Evolutionary conservation across 2,797 vertebrate species (phyloP).

Genomic region (Hippopotamyrus pictus): DNA sequence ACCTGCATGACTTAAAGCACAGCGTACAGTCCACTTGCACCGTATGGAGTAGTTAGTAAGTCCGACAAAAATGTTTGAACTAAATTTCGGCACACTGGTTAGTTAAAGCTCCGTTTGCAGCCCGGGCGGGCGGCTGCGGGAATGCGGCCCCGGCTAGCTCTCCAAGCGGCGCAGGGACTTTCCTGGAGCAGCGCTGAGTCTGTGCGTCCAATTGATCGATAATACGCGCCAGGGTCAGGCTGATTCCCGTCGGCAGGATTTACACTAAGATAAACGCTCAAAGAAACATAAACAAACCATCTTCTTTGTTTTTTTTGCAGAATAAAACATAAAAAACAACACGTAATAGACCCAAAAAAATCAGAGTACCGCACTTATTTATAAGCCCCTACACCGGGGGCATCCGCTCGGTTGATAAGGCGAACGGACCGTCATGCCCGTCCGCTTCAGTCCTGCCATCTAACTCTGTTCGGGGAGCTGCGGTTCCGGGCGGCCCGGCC

Average conservation of each 20-base stretch:
- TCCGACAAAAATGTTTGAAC: not conserved
- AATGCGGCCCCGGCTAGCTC: not conserved
- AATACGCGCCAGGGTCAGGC: not conserved
- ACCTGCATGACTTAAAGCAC: not conserved
- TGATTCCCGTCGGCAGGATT: not conserved
- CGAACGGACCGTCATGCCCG: not conserved
- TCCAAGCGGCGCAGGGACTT: not conserved
- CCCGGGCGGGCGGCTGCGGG: not conserved
- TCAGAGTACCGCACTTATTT: not conserved
- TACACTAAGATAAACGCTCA: not conserved
- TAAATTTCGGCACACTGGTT: not conserved
- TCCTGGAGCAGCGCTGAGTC: not conserved
- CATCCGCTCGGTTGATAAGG: not conserved
- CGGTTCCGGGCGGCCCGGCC: slow-evolving; percentile 29
- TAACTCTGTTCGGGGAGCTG: not conserved
- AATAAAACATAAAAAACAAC: not conserved
- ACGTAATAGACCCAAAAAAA: not conserved
- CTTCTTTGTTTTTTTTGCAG: not conserved
- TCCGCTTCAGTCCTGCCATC: not conserved
- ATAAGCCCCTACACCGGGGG: not conserved
- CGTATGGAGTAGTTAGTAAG: not conserved
- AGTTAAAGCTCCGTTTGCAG: not conserved
- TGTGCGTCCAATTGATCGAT: not conserved
- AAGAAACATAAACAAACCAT: not conserved
- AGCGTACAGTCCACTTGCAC: not conserved